Percentiles rank a stretch among this genome's conserved stretches.
These are phyloP conservation scores for Epiperipatus broadwayi DNA, from an alignment of 2,888 invertebrate species.

Conservation along the genomic window DNA sequence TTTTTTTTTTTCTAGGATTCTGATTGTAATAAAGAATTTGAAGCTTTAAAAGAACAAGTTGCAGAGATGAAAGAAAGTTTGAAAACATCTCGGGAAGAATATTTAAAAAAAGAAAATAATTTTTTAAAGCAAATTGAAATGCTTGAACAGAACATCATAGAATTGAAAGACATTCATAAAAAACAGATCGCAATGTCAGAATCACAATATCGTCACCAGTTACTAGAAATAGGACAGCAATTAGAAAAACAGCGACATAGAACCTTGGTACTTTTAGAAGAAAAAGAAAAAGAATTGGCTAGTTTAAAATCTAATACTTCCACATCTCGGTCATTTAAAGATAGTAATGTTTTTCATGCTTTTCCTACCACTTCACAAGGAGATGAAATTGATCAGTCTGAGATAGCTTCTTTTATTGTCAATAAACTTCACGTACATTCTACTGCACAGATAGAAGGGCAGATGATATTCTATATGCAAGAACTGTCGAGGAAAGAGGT, in stretches of 20 bases:
- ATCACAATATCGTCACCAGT: conserved; percentile 35
- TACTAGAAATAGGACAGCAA: conserved; percentile 46
- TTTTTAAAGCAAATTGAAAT: conserved; percentile 34
- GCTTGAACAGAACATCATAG: conserved; percentile 21
- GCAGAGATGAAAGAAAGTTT: conserved; percentile 45
- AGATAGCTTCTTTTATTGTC: too few species aligned
- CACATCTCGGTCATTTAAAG: too few species aligned
- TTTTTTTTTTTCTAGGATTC: conserved; percentile 14
- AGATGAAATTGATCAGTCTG: too few species aligned
- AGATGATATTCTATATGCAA: conserved; percentile 57
- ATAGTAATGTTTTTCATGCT: too few species aligned
- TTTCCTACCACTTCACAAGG: too few species aligned
- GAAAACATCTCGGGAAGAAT: conserved; percentile 40
- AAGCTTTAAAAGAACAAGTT: conserved; percentile 32
- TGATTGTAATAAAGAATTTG: conserved; percentile 16
- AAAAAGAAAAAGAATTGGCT: conserved; percentile 43
- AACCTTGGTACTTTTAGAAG: conserved; percentile 52
- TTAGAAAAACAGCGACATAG: conserved; percentile 54
- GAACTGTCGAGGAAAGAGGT: conserved; percentile 59
- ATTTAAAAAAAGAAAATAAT: conserved; percentile 43
- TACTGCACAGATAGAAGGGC: conserved; percentile 23
- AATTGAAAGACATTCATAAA: conserved; percentile 25
- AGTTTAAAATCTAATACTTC: conserved; percentile 23
- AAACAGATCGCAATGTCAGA: conserved; percentile 31
- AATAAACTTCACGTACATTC: too few species aligned